Evolutionary conservation across 1,140 invertebrate species (phyloP), one percentile per base, ranked within the genome.

Genomic region (Drosophila pseudoobscura): DNA sequence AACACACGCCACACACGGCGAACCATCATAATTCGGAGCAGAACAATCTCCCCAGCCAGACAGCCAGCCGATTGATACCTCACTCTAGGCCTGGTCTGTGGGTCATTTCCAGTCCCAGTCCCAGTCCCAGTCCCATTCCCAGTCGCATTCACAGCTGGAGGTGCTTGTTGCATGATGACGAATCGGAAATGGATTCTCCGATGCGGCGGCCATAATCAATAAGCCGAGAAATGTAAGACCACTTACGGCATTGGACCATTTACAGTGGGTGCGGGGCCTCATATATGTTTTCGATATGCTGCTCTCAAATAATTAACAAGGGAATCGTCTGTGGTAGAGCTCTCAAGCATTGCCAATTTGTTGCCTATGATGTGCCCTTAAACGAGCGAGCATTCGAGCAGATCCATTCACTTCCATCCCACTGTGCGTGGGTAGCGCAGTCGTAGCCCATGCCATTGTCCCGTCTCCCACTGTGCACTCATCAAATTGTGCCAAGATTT

Each of bases 401-500:
- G 7, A 35, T 57, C 6, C n/a, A 1, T 13, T 17, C 13, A 9
- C 2, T n/a, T 47, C 7, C 31, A 15, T 29, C 51, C 66, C 66
- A 70, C 66, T 70, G 66, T 69, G 26, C 52, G 1, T 9, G 35
- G 61, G 61, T 5, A 26, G 24, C 26, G 54, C 15, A 50, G 66
- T 15, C 26, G 50, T 47, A 35, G 62, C 62, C 63, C 51, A 69
- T 54, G 63, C 63, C 54, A 55, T 29, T 56, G 56, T 46, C 52
- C 59, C 20, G 56, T 87, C 75, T 88, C 82, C 82, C 83, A 75
- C 82, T 72, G 82, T 68, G 83, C 78, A 77, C 83, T 88, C 83
- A 83, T 88, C 83, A 88, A 88, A 88, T 88, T 88, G 83, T 78
- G 78, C 78, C 75, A 88, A 88, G 83, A 88, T 88, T 88, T 88